These are phyloP conservation scores for Stratiolaelaps scimitus DNA, from an alignment of 1,140 invertebrate species.

Conservation along the genomic window DNA sequence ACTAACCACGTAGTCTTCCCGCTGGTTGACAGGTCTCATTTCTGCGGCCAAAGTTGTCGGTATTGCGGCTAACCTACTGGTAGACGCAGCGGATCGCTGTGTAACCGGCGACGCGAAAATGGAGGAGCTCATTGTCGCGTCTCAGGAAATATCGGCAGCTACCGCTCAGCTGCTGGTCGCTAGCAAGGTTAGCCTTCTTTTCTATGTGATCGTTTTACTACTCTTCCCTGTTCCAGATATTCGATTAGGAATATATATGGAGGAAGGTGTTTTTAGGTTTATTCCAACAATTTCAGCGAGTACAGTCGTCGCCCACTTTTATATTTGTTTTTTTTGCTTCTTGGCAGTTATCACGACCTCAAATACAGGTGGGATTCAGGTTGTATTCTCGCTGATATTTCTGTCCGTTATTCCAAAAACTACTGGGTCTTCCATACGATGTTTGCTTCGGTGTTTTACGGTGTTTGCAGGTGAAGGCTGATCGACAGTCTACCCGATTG, in stretches of 20 bases:
- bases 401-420: not conserved
- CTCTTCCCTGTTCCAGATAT: not conserved
- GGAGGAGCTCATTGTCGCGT: slow-evolving; percentile 84
- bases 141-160: slow-evolving; percentile 90
- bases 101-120: slow-evolving; percentile 73
- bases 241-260: not conserved
- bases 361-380: not conserved
- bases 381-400: not conserved
- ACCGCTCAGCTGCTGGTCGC: slow-evolving; percentile 93
- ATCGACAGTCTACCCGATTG: slow-evolving; percentile 63
- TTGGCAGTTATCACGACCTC: too few species aligned
- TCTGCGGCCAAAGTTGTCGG: slow-evolving; percentile 96
- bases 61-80: slow-evolving; percentile 76
- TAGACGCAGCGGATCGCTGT: slow-evolving; percentile 89
- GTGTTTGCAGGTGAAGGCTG: slow-evolving; percentile 49
- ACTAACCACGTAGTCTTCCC: too few species aligned
- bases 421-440: not conserved
- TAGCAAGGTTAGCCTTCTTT: slow-evolving; percentile 43
- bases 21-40: slow-evolving; percentile 67
- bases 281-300: too few species aligned
- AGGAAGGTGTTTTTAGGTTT: too few species aligned
- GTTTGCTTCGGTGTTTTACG: not conserved
- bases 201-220: not conserved
- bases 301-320: too few species aligned
- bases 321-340: too few species aligned